Percentiles rank a stretch among this genome's conserved stretches.
These are phyloP conservation scores for Pampus argenteus DNA, from an alignment of 2,797 vertebrate species.

Conservation along the genomic window DNA sequence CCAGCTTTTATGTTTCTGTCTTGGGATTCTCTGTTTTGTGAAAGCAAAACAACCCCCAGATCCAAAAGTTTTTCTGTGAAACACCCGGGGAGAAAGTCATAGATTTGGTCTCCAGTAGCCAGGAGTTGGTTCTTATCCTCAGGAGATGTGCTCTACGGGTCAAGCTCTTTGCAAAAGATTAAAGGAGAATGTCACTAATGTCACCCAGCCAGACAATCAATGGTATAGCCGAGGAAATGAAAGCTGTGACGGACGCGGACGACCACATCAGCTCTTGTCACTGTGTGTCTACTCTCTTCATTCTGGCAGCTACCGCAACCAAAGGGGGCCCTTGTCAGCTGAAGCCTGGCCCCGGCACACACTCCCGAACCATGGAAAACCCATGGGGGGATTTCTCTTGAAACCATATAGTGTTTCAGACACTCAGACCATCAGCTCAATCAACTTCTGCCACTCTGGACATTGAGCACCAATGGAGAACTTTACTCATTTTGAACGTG, in stretches of 20 bases:
- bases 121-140: slow-evolving; percentile 69
- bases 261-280: slow-evolving; percentile 79
- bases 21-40: slow-evolving; percentile 35
- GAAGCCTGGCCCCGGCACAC: slow-evolving; percentile 49
- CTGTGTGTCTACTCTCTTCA: slow-evolving; percentile 63
- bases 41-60: slow-evolving; percentile 58
- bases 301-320: slow-evolving; percentile 69
- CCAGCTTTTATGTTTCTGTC: slow-evolving; percentile 15
- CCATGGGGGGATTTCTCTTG: slow-evolving; percentile 53
- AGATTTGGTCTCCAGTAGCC: slow-evolving; percentile 49
- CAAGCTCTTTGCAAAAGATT: slow-evolving; percentile 78
- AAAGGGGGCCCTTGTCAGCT: slow-evolving; percentile 65
- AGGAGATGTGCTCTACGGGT: slow-evolving; percentile 64
- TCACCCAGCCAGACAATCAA: slow-evolving; percentile 74
- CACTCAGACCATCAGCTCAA: slow-evolving; percentile 64
- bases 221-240: slow-evolving; percentile 75
- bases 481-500: slow-evolving; percentile 46
- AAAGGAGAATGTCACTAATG: slow-evolving; percentile 77
- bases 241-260: slow-evolving; percentile 74
- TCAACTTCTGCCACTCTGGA: slow-evolving; percentile 62
- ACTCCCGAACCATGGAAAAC: slow-evolving; percentile 57
- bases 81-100: slow-evolving; percentile 48
- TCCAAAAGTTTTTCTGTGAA: slow-evolving; percentile 45
- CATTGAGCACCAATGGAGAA: slow-evolving; percentile 36
- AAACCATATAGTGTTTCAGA: slow-evolving; percentile 50